A percentile compares a stretch with the other conserved stretches of the same genome.
phyloP scores from a whole-genome alignment of 1,140 invertebrate genomes.

The Mactra quadrangularis region DNA sequence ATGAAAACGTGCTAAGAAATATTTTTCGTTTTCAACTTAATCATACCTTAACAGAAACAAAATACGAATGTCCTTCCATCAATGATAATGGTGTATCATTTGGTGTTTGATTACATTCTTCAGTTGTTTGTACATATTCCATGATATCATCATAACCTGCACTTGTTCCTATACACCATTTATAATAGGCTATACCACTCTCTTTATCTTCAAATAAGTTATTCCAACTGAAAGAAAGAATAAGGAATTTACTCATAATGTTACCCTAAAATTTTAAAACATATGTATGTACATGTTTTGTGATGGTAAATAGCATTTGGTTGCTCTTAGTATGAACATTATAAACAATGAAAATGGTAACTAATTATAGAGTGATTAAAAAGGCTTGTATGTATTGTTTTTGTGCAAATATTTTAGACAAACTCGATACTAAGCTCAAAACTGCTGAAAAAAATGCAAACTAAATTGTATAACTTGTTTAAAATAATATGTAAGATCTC shows the following conservation, averaged over 20 bases:
- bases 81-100: background rate
- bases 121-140: background rate
- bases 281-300: background rate
- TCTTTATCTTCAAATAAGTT: conserved; percentile 5
- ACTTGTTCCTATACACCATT: conserved; percentile 6
- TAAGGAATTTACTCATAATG: background rate
- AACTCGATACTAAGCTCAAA: no score
- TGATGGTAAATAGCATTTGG: background rate
- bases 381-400: no score
- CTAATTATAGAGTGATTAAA: no score
- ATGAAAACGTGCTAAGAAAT: no score
- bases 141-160: conserved; percentile 9
- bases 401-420: no score
- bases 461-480: no score
- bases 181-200: conserved; percentile 11
- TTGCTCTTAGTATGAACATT: background rate
- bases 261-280: background rate
- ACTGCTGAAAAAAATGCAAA: no score
- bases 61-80: conserved; percentile 19
- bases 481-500: no score
- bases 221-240: conserved; percentile 1
- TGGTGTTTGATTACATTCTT: background rate
- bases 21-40: no score
- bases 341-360: no score
- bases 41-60: conserved; percentile 31